Percentiles rank a stretch among this genome's conserved stretches.
These are phyloP conservation scores for Pyrrhosoma nymphula DNA, from an alignment of 2,888 invertebrate genomes.

Conservation along the genomic window DNA sequence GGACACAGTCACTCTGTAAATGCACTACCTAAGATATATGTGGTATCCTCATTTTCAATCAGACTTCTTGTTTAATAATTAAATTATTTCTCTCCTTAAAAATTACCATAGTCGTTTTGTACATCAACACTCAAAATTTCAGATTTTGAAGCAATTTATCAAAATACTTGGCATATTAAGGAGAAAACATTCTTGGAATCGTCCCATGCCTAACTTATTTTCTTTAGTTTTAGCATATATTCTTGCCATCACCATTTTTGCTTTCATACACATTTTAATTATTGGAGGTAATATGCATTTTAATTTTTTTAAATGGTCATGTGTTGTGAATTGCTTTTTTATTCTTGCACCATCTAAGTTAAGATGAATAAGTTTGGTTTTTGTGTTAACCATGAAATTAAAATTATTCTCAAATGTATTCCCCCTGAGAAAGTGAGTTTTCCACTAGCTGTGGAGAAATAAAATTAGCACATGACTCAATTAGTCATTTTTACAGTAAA, in stretches of 20 bases:
- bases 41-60: no score
- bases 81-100: background rate
- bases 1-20: no score
- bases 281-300: background rate
- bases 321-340: background rate
- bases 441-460: background rate
- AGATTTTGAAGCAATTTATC: background rate
- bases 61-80: background rate
- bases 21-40: no score
- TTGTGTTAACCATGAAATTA: background rate
- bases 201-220: conserved; percentile 1
- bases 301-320: background rate
- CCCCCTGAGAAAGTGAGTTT: background rate
- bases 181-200: background rate
- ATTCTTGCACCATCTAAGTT: background rate
- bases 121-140: background rate
- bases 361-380: background rate
- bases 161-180: background rate
- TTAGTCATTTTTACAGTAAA: background rate
- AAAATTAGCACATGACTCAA: background rate
- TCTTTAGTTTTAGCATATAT: background rate
- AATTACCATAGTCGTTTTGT: background rate
- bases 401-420: background rate
- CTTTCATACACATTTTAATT: background rate
- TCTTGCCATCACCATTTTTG: background rate